Percentiles rank a stretch among this genome's conserved stretches.
Evolutionary conservation across 2,797 vertebrate species (phyloP).

Genomic region (Hypotaenidia philippensis): DNA sequence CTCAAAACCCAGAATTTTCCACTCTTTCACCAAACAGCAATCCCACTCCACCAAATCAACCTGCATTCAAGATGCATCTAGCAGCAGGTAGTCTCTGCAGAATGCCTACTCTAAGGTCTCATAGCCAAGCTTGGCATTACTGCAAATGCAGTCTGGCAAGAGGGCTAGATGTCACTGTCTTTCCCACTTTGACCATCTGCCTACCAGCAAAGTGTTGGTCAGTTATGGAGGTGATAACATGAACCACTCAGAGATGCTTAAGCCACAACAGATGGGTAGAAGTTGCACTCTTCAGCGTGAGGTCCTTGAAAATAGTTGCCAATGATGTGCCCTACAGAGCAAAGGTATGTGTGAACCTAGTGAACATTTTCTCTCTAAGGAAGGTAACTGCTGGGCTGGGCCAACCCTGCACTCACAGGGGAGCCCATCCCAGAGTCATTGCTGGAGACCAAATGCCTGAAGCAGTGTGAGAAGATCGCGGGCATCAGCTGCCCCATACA

Average conservation of each 20-base stretch:
- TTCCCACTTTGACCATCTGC: background rate
- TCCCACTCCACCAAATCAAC: background rate
- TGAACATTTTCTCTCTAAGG: slow-evolving; percentile 47
- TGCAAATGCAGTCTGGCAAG: background rate
- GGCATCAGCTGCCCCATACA: slow-evolving; percentile 91
- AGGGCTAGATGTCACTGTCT: background rate
- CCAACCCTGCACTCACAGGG: slow-evolving; percentile 73
- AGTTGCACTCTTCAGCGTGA: background rate
- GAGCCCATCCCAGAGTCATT: slow-evolving; percentile 84
- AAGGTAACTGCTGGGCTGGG: slow-evolving; percentile 55
- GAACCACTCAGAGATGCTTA: background rate
- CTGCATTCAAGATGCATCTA: accelerated
- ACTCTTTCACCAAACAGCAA: background rate
- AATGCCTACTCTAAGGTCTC: background rate
- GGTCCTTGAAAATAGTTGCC: background rate
- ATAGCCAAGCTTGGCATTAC: background rate
- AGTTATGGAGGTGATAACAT: accelerated
- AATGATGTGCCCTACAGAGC: slow-evolving; percentile 11
- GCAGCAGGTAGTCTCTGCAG: background rate
- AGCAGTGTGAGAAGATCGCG: slow-evolving; percentile 91
- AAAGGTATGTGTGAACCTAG: background rate
- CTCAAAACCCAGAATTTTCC: background rate
- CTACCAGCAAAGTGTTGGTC: background rate
- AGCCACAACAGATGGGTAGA: background rate
- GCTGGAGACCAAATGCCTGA: slow-evolving; percentile 89